Percentiles rank a stretch among this genome's conserved stretches.
These are phyloP conservation scores for Lasiurus cinereus DNA, from an alignment of 2,113 vertebrate species.

Conservation along the genomic window DNA sequence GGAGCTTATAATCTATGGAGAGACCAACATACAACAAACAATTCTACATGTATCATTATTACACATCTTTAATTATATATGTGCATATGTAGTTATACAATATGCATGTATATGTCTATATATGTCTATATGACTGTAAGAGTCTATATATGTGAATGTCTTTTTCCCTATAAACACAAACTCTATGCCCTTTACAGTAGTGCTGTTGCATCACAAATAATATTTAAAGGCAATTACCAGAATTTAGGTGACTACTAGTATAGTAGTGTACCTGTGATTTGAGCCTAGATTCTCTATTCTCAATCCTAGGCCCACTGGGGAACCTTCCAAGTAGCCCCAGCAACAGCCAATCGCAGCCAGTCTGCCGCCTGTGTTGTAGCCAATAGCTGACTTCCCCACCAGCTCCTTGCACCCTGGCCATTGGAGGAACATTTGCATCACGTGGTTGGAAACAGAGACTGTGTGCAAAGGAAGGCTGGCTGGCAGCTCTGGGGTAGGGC, in stretches of 20 bases:
- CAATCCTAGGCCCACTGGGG: too few species aligned
- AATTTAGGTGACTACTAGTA: not conserved
- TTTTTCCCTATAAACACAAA: not conserved
- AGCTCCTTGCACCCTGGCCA: not conserved
- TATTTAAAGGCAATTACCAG: not conserved
- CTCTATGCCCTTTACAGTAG: not conserved
- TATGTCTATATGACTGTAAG: not conserved
- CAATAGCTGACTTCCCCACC: not conserved
- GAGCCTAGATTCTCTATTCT: not conserved
- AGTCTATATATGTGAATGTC: not conserved
- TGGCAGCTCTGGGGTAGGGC: not conserved
- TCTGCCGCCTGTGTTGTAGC: not conserved
- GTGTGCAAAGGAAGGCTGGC: not conserved
- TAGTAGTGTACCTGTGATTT: not conserved
- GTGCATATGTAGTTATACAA: not conserved
- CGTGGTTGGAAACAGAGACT: not conserved
- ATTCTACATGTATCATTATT: not conserved
- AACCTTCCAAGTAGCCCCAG: not conserved
- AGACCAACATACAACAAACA: not conserved
- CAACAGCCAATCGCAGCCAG: not conserved
- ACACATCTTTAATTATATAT: not conserved
- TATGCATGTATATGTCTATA: not conserved
- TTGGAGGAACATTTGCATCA: not conserved
- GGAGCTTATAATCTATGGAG: not conserved
- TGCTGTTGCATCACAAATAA: not conserved